phyloP scores from a whole-genome alignment of 2,113 vertebrate species.

The Anolis sagrei region DNA sequence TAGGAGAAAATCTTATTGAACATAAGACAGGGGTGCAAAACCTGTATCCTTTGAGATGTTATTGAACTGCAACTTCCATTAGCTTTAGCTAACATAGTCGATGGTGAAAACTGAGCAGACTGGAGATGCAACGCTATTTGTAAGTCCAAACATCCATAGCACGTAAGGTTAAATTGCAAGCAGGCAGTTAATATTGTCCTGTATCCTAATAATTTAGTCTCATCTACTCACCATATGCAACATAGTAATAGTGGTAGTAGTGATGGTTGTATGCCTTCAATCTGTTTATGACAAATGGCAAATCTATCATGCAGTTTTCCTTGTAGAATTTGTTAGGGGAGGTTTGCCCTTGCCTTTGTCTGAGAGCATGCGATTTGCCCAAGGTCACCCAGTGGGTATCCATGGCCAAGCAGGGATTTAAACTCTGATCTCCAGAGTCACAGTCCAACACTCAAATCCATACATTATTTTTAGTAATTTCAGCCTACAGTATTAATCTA shows the following conservation, averaged over 20 bases:
- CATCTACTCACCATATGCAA: neutral
- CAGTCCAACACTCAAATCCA: no score
- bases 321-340: no score
- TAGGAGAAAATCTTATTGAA: neutral
- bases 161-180: neutral
- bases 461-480: no score
- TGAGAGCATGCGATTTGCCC: no score
- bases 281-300: no score
- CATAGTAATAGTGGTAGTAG: no score
- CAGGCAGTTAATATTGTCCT: neutral
- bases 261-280: no score
- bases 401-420: no score
- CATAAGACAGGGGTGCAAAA: neutral
- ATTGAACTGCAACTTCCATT: neutral
- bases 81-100: neutral
- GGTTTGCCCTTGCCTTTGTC: no score
- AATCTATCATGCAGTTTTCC: no score
- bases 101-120: neutral
- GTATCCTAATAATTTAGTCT: neutral
- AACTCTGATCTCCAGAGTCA: no score
- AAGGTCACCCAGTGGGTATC: no score
- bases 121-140: neutral
- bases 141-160: neutral
- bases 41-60: neutral
- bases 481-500: neutral